phyloP scores from a whole-genome alignment of 2,113 vertebrate genomes.

The Colaptes auratus region DNA sequence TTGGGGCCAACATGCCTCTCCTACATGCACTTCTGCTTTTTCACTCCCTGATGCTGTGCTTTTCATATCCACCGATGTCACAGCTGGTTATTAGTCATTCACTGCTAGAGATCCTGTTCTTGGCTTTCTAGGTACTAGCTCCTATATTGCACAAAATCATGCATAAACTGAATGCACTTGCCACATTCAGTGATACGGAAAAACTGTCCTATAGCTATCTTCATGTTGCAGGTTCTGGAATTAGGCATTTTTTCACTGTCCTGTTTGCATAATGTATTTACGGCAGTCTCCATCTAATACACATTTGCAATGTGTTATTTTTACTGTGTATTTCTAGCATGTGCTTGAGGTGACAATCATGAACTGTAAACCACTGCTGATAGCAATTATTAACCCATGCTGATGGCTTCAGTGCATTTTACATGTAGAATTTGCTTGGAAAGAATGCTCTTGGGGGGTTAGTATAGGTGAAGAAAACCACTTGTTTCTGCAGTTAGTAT shows the following conservation, averaged over 20 bases:
- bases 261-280: slow-evolving; percentile 21
- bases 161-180: neutral
- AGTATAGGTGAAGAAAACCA: slow-evolving; percentile 21
- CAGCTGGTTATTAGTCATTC: neutral
- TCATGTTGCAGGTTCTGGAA: neutral
- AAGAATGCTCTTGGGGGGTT: slow-evolving; percentile 29
- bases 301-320: slow-evolving; percentile 24
- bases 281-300: slow-evolving; percentile 11
- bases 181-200: neutral
- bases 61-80: neutral
- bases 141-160: neutral
- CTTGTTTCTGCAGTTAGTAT: slow-evolving; percentile 50
- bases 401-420: slow-evolving; percentile 60
- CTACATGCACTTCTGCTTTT: neutral
- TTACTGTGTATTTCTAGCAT: slow-evolving; percentile 69
- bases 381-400: slow-evolving; percentile 64
- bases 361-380: slow-evolving; percentile 54
- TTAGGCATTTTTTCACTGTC: slow-evolving; percentile 15
- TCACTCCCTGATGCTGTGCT: neutral
- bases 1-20: neutral
- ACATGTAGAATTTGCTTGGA: slow-evolving; percentile 24
- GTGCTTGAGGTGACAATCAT: slow-evolving; percentile 65
- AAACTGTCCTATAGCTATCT: neutral
- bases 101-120: neutral
- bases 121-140: slow-evolving; percentile 3